Percentiles rank a stretch among this genome's conserved stretches.
Evolutionary conservation across 2,113 vertebrate genomes (phyloP).

Genomic region (Gallinago media): DNA sequence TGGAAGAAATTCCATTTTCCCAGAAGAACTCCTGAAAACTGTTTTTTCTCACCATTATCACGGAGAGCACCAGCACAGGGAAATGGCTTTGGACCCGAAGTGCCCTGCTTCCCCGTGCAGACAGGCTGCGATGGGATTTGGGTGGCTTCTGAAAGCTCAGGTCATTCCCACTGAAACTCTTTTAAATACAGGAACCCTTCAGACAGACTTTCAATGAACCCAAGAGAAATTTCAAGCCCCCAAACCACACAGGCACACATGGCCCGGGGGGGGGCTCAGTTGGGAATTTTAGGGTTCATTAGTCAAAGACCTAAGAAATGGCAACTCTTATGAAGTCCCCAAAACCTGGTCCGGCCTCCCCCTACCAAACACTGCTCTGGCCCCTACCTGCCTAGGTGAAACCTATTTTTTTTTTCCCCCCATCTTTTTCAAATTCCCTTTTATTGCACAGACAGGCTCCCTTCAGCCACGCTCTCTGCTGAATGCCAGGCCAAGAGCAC

Average conservation of each 20-base stretch:
- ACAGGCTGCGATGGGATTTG: not conserved
- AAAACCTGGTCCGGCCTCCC: not conserved
- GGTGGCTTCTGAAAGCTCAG: not conserved
- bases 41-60: not conserved
- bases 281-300: not conserved
- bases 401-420: not conserved
- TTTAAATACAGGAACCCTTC: not conserved
- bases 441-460: not conserved
- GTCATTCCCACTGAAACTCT: not conserved
- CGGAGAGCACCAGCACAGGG: fast-evolving
- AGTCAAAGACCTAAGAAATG: not conserved
- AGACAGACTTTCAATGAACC: not conserved
- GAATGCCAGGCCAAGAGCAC: conserved; percentile 48
- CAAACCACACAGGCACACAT: not conserved
- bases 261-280: not conserved
- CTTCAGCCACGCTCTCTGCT: not conserved
- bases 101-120: fast-evolving
- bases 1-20: not conserved
- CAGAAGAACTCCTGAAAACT: not conserved
- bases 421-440: not conserved
- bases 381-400: not conserved
- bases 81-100: fast-evolving
- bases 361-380: not conserved
- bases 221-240: not conserved
- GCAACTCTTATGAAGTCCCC: fast-evolving